Evolutionary conservation across 2,888 invertebrate genomes (phyloP), one percentile per base, ranked within the genome.

Genomic region (Plusia festucae): DNA sequence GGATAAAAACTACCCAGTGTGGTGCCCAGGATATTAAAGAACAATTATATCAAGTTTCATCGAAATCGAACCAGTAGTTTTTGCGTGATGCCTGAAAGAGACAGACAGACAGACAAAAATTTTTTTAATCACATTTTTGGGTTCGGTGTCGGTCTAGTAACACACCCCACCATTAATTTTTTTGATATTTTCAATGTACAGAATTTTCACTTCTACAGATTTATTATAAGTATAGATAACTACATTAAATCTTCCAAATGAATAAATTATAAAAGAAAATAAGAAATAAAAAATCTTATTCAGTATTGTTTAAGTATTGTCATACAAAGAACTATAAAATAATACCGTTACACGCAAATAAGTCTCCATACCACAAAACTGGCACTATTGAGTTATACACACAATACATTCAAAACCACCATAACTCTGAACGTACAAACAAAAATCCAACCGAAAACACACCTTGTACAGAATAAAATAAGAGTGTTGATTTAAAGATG

Each of bases 261-360:
- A 70, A 76, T 70, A 76, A 65, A 76, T 70, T 70, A 76, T 13
- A 11, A 53, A 54, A 65, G 16, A 54, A 27, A 58, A 40, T 53
- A 22, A 53, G 54, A 46, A 9, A 32, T 11, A 40, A 16, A 53
- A 52, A 27, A n/a, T 18, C 46, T 57, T 61, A 11, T 27, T 5
- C 11, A n/a, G 15, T 22, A 58, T 63, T 76, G 65, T 68, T 59
- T 72, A 64, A 63, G 53, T 58, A 59, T 83, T 83, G 74, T 83
- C 70, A 82, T 82, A 84, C 75, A 84, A 83, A 85, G 78, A 34
- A 69, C 68, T 16, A 69, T 76, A 61, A 79, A 76, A 73, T 70
- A 69, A 76, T 75, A 77, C 85, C 84, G 86, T 87, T 84, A 82
- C 78, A 82, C 78, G 82, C 80, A 84, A 87, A 86, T 86, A 80